These are phyloP conservation scores for Tridacna gigas DNA, from an alignment of 2,888 invertebrate species.

Conservation along the genomic window DNA sequence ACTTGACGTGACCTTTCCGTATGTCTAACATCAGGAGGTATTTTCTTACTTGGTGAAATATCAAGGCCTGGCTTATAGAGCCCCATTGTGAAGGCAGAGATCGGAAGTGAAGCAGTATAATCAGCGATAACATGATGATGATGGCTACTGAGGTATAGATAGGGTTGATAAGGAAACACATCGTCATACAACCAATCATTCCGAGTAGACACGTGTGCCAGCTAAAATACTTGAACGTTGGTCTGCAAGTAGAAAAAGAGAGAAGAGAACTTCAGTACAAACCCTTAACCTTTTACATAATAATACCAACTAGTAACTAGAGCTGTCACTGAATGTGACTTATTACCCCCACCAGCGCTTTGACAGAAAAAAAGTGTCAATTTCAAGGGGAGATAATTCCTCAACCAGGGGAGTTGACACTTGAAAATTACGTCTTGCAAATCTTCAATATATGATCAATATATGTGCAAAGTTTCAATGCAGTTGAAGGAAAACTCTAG, in stretches of 20 bases:
- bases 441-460: no score
- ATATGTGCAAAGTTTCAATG: no score
- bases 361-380: no score
- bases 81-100: conserved; percentile 97
- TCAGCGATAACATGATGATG: conserved; percentile 93
- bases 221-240: conserved; percentile 97
- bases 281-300: no score
- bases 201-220: conserved; percentile 97
- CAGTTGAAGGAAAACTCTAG: no score
- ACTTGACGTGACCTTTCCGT: conserved; percentile 99
- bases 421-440: no score
- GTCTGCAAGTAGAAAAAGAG: conserved; percentile 87
- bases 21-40: conserved; percentile 97
- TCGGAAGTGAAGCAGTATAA: conserved; percentile 92
- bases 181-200: conserved; percentile 92
- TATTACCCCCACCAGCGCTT: no score
- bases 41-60: conserved; percentile 99
- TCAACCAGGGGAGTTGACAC: no score
- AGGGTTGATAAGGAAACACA: conserved; percentile 98
- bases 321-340: no score
- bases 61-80: conserved; percentile 98
- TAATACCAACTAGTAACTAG: no score
- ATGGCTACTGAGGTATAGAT: conserved; percentile 95
- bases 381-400: no score
- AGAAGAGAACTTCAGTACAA: no score